Conservation (phyloP, 2,888 invertebrate species). For the Pseudoips prasinana region DNA sequence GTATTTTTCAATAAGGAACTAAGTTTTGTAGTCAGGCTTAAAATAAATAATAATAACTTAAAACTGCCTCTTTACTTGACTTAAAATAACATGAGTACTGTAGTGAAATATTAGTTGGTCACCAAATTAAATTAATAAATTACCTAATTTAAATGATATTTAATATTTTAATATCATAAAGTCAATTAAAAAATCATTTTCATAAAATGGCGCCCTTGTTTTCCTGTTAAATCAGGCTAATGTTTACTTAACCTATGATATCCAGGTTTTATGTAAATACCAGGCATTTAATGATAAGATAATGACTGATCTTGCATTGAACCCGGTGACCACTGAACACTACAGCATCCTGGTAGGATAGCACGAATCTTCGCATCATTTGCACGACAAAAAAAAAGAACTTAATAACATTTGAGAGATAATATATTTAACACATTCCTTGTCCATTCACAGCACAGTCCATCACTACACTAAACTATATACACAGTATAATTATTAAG, state of each 20-base stretch:
- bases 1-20: constrained; percentile 27
- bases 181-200: no score
- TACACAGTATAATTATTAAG: constrained; percentile 75
- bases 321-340: no score
- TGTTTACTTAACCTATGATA: no score
- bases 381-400: constrained; percentile 58
- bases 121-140: background rate
- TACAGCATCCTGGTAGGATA: constrained; percentile 8
- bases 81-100: constrained; percentile 23
- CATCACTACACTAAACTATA: constrained; percentile 61
- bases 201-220: no score
- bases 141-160: no score
- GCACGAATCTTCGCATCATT: constrained; percentile 58
- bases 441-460: constrained; percentile 61
- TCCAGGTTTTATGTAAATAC: no score
- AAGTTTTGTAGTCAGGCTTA: constrained; percentile 34
- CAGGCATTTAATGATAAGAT: no score
- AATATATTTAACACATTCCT: constrained; percentile 55
- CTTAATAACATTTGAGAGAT: constrained; percentile 41
- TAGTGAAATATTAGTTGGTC: constrained; percentile 12
- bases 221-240: no score
- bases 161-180: no score
- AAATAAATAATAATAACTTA: constrained; percentile 26
- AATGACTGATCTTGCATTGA: no score
- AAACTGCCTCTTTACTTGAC: constrained; percentile 23